These are phyloP conservation scores for Cepaea nemoralis DNA, from an alignment of 1,140 invertebrate species.

Conservation along the genomic window DNA sequence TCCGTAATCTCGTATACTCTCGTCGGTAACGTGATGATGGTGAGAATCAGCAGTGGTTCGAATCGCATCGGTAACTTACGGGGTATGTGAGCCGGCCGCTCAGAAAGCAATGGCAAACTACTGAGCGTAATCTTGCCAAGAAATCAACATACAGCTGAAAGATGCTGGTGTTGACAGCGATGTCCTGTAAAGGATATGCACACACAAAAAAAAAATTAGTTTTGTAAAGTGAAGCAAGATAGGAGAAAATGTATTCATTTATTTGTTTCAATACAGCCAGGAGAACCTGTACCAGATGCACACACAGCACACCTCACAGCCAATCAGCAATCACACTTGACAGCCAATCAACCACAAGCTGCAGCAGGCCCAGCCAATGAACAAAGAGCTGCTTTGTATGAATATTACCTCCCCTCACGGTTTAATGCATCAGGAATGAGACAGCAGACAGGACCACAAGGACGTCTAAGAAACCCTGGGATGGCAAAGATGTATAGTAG, in stretches of 20 bases:
- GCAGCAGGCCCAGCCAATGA: slow-evolving; percentile 22
- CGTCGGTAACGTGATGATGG: too few relatives aligned
- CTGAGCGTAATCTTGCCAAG: too few relatives aligned
- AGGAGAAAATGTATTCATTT: neutral
- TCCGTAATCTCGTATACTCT: too few relatives aligned
- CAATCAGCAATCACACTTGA: slow-evolving; percentile 5
- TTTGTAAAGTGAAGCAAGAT: too few relatives aligned
- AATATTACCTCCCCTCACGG: slow-evolving; percentile 48
- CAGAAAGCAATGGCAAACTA: too few relatives aligned
- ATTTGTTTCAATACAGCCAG: neutral
- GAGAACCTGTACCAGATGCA: neutral
- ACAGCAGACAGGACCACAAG: slow-evolving; percentile 27
- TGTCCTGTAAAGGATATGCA: too few relatives aligned
- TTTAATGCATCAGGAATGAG: slow-evolving; percentile 39
- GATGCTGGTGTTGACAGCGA: too few relatives aligned
- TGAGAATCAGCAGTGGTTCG: too few relatives aligned
- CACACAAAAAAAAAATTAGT: too few relatives aligned
- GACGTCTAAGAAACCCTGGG: slow-evolving; percentile 31
- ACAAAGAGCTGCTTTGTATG: slow-evolving; percentile 38
- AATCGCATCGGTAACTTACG: too few relatives aligned
- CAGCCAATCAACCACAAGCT: slow-evolving; percentile 48
- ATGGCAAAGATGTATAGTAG: slow-evolving; percentile 39
- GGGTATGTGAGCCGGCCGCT: too few relatives aligned
- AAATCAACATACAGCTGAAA: too few relatives aligned
- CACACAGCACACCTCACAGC: neutral